phyloP scores from a whole-genome alignment of 2,888 invertebrate species.

The Cephalotes varians region DNA sequence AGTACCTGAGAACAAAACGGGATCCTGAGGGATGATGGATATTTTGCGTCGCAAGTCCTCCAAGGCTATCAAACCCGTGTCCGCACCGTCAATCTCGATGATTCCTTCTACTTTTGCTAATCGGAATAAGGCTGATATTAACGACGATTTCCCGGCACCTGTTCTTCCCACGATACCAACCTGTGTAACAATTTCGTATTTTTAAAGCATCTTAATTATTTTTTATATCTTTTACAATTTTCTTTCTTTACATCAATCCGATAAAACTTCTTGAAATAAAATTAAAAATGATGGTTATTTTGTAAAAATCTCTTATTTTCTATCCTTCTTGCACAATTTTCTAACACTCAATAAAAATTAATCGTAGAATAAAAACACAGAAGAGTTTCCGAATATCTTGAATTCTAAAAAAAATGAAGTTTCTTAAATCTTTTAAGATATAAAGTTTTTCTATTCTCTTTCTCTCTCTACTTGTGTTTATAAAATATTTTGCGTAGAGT shows the following conservation, averaged over 20 bases:
- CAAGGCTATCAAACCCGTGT: constrained; percentile 87
- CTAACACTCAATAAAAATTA: no score
- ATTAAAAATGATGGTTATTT: no score
- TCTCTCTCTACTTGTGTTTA: not conserved
- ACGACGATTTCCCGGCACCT: constrained; percentile 91
- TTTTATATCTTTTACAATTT: no score
- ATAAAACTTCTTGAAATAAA: no score
- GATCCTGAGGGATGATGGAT: constrained; percentile 90
- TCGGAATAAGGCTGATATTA: constrained; percentile 91
- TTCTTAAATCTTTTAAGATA: no score
- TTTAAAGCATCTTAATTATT: constrained; percentile 1
- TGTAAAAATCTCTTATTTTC: no score
- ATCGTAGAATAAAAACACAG: no score
- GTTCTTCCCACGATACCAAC: constrained; percentile 91
- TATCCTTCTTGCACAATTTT: no score
- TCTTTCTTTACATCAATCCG: no score
- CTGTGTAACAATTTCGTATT: constrained; percentile 69
- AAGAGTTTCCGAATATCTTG: no score
- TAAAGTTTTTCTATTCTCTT: not conserved
- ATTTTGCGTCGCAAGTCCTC: constrained; percentile 87
- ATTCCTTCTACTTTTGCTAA: constrained; percentile 88
- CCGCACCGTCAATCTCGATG: constrained; percentile 88
- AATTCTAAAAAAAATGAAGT: no score
- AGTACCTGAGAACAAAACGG: constrained; percentile 89
- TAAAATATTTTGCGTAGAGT: not conserved